Evolutionary conservation across 2,797 vertebrate genomes (phyloP).

Genomic region (Mus minutoides): DNA sequence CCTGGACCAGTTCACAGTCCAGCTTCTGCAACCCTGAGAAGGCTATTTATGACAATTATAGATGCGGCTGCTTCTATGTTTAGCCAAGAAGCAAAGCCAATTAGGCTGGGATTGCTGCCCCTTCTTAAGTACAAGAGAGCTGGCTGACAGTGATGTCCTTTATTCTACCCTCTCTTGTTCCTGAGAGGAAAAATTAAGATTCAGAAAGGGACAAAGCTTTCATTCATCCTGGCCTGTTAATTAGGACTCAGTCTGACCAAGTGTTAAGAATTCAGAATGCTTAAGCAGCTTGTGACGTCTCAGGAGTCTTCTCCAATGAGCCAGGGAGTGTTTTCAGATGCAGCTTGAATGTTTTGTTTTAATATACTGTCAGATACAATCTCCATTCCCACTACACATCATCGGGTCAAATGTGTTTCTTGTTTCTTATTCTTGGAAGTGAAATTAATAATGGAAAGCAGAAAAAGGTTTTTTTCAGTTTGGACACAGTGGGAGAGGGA

Average conservation of each 20-base stretch:
- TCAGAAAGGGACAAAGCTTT: conserved; percentile 17
- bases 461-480: neutral
- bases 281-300: neutral
- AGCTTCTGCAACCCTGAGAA: neutral
- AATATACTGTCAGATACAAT: neutral
- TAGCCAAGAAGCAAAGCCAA: neutral
- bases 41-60: neutral
- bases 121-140: neutral
- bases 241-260: neutral
- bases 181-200: conserved; percentile 42
- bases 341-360: conserved; percentile 3
- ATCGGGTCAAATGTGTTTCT: neutral
- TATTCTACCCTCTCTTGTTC: neutral
- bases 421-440: neutral
- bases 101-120: neutral
- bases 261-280: conserved; percentile 35
- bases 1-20: neutral
- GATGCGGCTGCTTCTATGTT: neutral
- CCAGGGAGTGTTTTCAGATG: neutral
- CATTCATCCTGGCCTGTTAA: conserved; percentile 33
- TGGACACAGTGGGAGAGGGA: neutral
- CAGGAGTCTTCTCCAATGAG: neutral
- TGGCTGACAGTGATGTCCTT: neutral
- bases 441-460: neutral
- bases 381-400: neutral